A percentile compares a stretch with the other conserved stretches of the same genome.
These are phyloP conservation scores for Aporrectodea caliginosa DNA, from an alignment of 1,140 invertebrate genomes.

Conservation along the genomic window DNA sequence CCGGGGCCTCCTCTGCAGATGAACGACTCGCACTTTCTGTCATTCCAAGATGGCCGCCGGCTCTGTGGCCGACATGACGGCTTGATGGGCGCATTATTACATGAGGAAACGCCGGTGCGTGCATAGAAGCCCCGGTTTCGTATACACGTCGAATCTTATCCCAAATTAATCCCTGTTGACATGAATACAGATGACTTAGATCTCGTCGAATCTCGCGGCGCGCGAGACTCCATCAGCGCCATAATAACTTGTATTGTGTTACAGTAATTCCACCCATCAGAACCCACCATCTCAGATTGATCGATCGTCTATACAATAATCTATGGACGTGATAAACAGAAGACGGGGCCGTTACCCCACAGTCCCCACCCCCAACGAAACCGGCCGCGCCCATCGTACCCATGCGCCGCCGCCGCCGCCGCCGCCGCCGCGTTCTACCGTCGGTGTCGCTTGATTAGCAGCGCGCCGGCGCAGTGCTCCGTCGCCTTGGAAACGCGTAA, in stretches of 20 bases:
- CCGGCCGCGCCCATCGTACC: too few species aligned
- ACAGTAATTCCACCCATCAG: neutral
- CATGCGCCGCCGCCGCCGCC: too few species aligned
- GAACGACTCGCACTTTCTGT: too few species aligned
- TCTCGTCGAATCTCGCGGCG: neutral
- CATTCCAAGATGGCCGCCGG: too few species aligned
- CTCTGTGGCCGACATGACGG: too few species aligned
- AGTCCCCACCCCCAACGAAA: too few species aligned
- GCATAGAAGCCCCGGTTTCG: too few species aligned
- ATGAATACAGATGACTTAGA: neutral
- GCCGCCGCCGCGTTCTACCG: too few species aligned
- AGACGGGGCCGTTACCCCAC: too few species aligned
- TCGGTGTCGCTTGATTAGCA: neutral
- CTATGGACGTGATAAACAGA: neutral
- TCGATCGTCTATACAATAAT: neutral
- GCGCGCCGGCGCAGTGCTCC: neutral
- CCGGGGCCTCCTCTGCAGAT: too few species aligned
- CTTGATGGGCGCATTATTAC: neutral
- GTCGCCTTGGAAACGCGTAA: neutral
- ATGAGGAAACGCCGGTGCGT: neutral
- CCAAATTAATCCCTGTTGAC: neutral
- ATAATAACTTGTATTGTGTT: neutral
- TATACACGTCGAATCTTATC: neutral
- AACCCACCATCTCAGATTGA: neutral
- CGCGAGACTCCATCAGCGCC: neutral